Base-by-base conservation (phyloP, 2,113 vertebrate species). In the Zapornia atra region DNA sequence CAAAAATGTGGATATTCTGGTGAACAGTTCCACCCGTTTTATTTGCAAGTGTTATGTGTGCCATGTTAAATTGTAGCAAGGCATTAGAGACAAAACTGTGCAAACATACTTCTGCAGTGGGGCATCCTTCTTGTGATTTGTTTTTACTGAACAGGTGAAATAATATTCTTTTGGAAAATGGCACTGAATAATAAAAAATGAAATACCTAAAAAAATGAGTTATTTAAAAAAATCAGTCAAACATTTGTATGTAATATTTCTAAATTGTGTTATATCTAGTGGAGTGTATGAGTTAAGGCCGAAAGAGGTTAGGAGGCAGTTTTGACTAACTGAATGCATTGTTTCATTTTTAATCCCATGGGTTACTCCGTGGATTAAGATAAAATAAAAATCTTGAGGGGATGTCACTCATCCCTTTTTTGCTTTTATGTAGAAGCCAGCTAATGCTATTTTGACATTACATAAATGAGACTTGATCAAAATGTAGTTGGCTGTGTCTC, bases 381-480 rank as follows among this genome's bases (percentile, higher is more conserved):
- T 33, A 13, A 91, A 94, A 53, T 53, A 50, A 81, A 69, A 90
- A 71, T 84, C 65, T 60, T 78, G 9, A 20, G 29, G 72, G 83
- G 51, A 26, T 92, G 76, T 93, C 88, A 86, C 69, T 96, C 80
- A 69, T 42, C 34, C 38, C 13, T 71, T 93, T 88, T 42, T 88
- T 31, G 79, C 85, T 92, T 93, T 94, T 75, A 75, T 68, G 75
- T 80, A 59, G 75, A 90, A 96, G 25, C 73, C 63, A 90, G 38
- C 83, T 77, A 80, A 46, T 93, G 90, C 72, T 93, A 75, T 97
- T 94, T 95, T 96, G 76, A 81, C n/a, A 57, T 54, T 88, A 65
- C 80, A n/a, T 90, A 92, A 92, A 75, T 95, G 75, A 94, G 64
- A 81, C 80, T 88, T 87, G 71, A 94, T 95, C 92, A 94, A 83